Base-by-base conservation (phyloP, 2,888 invertebrate genomes). In the Neoscelio sp. region DNA sequence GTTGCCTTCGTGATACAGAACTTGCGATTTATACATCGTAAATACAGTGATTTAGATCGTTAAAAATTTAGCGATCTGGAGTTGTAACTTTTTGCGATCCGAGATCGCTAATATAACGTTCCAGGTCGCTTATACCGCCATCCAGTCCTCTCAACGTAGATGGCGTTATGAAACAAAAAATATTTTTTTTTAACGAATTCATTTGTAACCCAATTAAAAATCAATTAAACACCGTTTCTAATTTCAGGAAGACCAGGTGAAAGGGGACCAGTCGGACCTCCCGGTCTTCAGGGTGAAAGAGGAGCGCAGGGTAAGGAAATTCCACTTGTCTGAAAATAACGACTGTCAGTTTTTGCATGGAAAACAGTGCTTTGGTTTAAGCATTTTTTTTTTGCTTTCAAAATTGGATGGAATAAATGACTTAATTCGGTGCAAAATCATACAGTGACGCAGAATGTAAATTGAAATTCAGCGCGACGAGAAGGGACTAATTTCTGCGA, bases 241-340 rank as follows among this genome's bases (percentile, higher is more conserved):
- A 54, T 89, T 90, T 30, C 86, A 95, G 95, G 95, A 81, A 92
- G 92, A 82, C 92, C 94, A 23, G 96, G 94, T 30, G 92, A 92
- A 2, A 92, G 92, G 58, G 96, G 96, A 38, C 94, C 94, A 0
- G 91, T 92, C 60, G 96, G 96, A 40, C 93, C 95, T 0, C 92
- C 93, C 2, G 97, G 97, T 7, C 94, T 94, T 1, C 85, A 80
- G 12, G 87, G 86, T 75, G 84, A 76, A 26, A 71, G 65, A 28
- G 77, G 77, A 2, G 7, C 62, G 1, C 79, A 30, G 78, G 83
- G 82, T 81, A 71, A 38, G 38, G 10, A 17, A 40, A 12, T 26
- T n/a, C 12, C 8, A 10, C 12, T 1, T 13, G 30, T 18, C 3
- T 10, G 20, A 56, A 56, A 18, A 18, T 54, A 12, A 13, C 26